Base-by-base conservation (phyloP, 2,113 vertebrate genomes). In the Amazona vittata region DNA sequence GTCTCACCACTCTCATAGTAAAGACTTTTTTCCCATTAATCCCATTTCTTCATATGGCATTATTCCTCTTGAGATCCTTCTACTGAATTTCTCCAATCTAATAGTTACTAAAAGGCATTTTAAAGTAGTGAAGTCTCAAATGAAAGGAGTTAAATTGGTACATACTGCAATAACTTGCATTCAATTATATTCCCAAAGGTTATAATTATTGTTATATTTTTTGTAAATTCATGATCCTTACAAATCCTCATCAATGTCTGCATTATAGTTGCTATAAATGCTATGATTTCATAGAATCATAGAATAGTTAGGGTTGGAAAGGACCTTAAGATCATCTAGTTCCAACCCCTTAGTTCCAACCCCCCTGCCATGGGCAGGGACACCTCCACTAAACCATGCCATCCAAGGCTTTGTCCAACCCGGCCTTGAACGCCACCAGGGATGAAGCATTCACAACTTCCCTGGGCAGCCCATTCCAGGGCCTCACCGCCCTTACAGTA, bases 211-310 rank as follows among this genome's bases (percentile, higher is more conserved):
- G 15, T 19, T 17, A 37, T 24, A 44, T 75, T 86, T 63, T 53
- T 2, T 1, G 5, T 78, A 83, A 64, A 57, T 55, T 49, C 9
- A 25, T 60, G 10, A 50, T 33, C 13, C 25, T 49, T 75, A 75
- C 6, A 50, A 11, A 55, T 59, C 39, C 19, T 83, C 55, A 47
- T 19, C 10, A 12, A 19, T 21, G 5, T 43, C 35, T 79, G 39
- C 71, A 63, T 60, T 68, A n/a, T 0, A 59, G 7, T 31, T 63
- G 12, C 10, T 85, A 15, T 16, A 63, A 0, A 0, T 64, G 20
- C 39, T 86, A 31, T 2, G 3, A 69, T 52, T 49, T 10, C 37
- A 37, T 37, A 37, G 37, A 37, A 37, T 37, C 37, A 37, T 37
- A 37, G 37, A 37, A 37, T 9, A 37, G 37, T 37, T 37, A 37